These are phyloP conservation scores for Galerucella calmariensis DNA, from an alignment of 2,888 invertebrate genomes.

Conservation along the genomic window DNA sequence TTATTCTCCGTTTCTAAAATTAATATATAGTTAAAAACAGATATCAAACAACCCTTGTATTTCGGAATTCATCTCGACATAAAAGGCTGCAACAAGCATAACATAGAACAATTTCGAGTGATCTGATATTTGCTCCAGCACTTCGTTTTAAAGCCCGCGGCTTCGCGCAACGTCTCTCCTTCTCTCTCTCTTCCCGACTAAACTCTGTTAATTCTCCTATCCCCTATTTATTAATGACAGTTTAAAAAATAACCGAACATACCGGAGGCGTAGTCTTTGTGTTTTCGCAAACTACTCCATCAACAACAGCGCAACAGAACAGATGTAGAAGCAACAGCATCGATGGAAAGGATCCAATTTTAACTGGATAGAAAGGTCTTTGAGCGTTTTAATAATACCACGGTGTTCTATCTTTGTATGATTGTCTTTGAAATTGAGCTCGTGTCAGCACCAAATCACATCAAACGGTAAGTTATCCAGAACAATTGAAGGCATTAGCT, in stretches of 20 bases:
- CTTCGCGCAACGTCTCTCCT: slow-evolving; percentile 2
- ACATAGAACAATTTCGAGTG: slow-evolving; percentile 25
- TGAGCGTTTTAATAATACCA: slow-evolving; percentile 62
- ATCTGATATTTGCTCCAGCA: slow-evolving; percentile 31
- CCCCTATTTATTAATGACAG: slow-evolving; percentile 64
- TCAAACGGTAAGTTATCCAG: slow-evolving; percentile 38
- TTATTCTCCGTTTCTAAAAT: slow-evolving; percentile 4
- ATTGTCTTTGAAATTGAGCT: slow-evolving; percentile 52
- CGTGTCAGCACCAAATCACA: slow-evolving; percentile 47
- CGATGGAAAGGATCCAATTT: slow-evolving; percentile 31
- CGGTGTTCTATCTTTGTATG: slow-evolving; percentile 38
- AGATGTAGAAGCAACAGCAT: slow-evolving; percentile 33
- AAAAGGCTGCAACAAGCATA: slow-evolving; percentile 27
- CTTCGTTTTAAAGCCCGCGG: slow-evolving; percentile 12
- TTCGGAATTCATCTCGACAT: slow-evolving; percentile 24
- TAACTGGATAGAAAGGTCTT: slow-evolving; percentile 48
- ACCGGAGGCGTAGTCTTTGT: slow-evolving; percentile 62
- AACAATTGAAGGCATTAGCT: slow-evolving; percentile 35
- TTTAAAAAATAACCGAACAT: slow-evolving; percentile 63
- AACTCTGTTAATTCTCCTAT: slow-evolving; percentile 50
- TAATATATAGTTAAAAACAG: slow-evolving; percentile 25
- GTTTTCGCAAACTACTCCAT: slow-evolving; percentile 53
- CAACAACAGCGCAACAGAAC: slow-evolving; percentile 48
- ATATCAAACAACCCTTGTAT: slow-evolving; percentile 25
- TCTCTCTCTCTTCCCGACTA: slow-evolving; percentile 11